These are phyloP conservation scores for Caenorhabditis sinica DNA, from an alignment of 2,888 invertebrate species.

Conservation along the genomic window DNA sequence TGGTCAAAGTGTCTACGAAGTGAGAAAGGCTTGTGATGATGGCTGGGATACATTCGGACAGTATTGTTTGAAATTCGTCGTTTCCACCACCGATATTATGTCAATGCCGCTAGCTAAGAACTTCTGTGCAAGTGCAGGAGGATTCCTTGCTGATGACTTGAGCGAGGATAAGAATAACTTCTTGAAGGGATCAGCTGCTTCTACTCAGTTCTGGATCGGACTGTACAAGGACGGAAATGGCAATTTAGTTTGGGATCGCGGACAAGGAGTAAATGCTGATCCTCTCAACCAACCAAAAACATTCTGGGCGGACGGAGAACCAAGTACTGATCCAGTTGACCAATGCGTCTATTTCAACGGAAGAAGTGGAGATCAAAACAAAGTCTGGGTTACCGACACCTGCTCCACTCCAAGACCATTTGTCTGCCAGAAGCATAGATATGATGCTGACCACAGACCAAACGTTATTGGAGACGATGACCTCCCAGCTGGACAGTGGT, in stretches of 20 bases:
- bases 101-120: constrained; percentile 68
- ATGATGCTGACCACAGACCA: constrained; percentile 67
- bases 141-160: constrained; percentile 76
- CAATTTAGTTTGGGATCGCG: constrained; percentile 70
- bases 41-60: constrained; percentile 72
- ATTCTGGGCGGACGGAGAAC: constrained; percentile 65
- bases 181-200: constrained; percentile 44
- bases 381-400: constrained; percentile 66
- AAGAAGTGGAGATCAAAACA: constrained; percentile 29
- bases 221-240: constrained; percentile 57
- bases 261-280: constrained; percentile 22
- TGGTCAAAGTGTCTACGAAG: constrained; percentile 67
- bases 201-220: constrained; percentile 72
- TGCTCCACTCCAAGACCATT: constrained; percentile 69
- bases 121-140: constrained; percentile 71
- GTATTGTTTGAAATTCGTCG: constrained; percentile 68
- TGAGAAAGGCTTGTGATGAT: constrained; percentile 72
- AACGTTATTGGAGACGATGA: constrained; percentile 69
- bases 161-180: constrained; percentile 63
- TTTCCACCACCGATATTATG: constrained; percentile 32
- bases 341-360: constrained; percentile 70
- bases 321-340: constrained; percentile 59
- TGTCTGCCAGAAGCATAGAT: constrained; percentile 77
- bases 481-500: constrained; percentile 76
- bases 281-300: constrained; percentile 58